phyloP scores from a whole-genome alignment of 2,113 vertebrate genomes.

The Mastomys coucha region DNA sequence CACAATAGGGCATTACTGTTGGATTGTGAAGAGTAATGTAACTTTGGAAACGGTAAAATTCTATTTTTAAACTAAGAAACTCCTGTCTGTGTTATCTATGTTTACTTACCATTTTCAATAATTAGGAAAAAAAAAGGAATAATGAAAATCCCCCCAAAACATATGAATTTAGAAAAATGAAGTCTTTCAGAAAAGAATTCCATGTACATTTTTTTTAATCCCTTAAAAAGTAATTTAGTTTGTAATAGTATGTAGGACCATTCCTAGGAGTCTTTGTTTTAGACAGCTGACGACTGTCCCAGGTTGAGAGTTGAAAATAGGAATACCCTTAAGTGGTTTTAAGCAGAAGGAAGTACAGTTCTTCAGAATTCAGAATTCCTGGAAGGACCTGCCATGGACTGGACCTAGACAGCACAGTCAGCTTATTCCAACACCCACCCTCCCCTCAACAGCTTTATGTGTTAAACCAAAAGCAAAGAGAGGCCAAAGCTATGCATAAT shows the following conservation, averaged over 20 bases:
- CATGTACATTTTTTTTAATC: neutral
- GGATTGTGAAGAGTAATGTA: neutral
- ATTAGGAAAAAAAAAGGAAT: constrained; percentile 9
- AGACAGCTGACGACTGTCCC: neutral
- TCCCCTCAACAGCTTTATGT: neutral
- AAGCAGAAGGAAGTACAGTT: constrained; percentile 22
- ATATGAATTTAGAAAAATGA: constrained; percentile 28
- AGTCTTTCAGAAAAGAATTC: neutral
- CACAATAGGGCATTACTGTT: neutral
- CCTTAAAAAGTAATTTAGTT: neutral
- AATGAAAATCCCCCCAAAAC: constrained; percentile 14
- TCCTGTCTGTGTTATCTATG: neutral
- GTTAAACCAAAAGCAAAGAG: neutral
- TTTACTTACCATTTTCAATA: constrained; percentile 9
- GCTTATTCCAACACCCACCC: neutral
- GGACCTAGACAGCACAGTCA: neutral
- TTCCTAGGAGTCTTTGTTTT: neutral
- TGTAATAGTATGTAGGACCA: neutral
- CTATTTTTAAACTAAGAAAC: constrained; percentile 15
- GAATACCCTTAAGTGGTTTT: neutral
- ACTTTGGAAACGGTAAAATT: neutral
- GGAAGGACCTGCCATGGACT: neutral
- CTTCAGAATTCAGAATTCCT: neutral
- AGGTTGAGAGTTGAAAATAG: neutral
- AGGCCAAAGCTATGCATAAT: neutral